Base-by-base conservation (phyloP, 2,888 invertebrate species). In the Ptychoptera contaminata region DNA sequence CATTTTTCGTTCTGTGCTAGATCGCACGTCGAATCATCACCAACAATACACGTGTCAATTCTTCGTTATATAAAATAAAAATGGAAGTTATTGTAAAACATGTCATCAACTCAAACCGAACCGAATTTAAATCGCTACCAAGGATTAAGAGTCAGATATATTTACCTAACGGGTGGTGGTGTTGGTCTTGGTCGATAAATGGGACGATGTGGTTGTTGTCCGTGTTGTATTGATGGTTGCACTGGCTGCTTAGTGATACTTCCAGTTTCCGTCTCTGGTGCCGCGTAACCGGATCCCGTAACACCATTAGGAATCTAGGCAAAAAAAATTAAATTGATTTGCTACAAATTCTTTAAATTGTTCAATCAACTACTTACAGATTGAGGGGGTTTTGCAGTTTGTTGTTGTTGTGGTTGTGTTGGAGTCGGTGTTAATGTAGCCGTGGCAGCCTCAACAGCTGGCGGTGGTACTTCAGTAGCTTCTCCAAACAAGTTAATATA, bases 21-120 rank as follows among this genome's bases (percentile, higher is more conserved):
- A 56, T 91, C 90, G 53, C 92, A 92, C 0, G 92, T 91, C 1
- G 85, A 81, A 54, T 88, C 86, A 54, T 92, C 91, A 1, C 91
- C 92, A 0, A 92, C 91, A 15, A 92, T 91, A 55, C 92, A 92
- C 0, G 92, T 92, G 60, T 92, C 92, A 48, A 92, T 92, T 52
- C 91, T 53, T 5, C 23, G 7, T 23, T 23, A 23, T 23, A 7
- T 7, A 23, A 5, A 23, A 23, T 5, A 23, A 7, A 23, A 23
- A 23, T 5, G 4, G 7, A 23, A 23, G 23, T 23, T 23, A 23
- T 23, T 23, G 7, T 23, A n/a, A n/a, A n/a, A n/a, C n/a, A n/a
- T n/a, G n/a, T n/a, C n/a, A n/a, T n/a, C n/a, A n/a, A n/a, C n/a
- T n/a, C n/a, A n/a, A n/a, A n/a, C n/a, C 23, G 23, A 23, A 23